A percentile compares a stretch with the other conserved stretches of the same genome.
Evolutionary conservation across 2,888 invertebrate species (phyloP).

Genomic region (Trypoxylon attenuatum): DNA sequence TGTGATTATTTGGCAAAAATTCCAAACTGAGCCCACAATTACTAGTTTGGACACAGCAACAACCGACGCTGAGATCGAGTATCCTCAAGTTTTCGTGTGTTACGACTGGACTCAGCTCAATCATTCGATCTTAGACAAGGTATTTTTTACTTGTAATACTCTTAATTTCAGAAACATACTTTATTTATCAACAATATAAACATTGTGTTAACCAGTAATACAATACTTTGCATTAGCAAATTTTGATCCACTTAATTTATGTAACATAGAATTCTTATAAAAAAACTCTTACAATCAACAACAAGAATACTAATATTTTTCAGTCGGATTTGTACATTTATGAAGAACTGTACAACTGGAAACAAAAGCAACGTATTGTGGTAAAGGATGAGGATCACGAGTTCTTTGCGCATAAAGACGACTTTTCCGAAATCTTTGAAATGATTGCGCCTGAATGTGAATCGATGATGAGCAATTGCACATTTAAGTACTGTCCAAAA

Average conservation of each 20-base stretch:
- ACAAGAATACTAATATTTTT: neutral
- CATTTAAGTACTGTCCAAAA: conserved; percentile 34
- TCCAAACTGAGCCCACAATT: conserved; percentile 89
- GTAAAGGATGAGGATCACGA: neutral
- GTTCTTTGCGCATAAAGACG: neutral
- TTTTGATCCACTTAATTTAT: no score
- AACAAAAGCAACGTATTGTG: neutral
- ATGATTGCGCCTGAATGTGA: conserved; percentile 38
- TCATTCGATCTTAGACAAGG: conserved; percentile 21
- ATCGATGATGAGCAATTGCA: conserved; percentile 35
- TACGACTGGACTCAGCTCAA: conserved; percentile 46
- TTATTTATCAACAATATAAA: no score
- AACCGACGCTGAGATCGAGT: conserved; percentile 27
- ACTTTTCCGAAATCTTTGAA: conserved; percentile 17
- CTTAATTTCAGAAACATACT: no score
- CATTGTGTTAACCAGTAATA: neutral
- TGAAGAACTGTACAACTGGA: conserved; percentile 31
- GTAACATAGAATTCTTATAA: no score
- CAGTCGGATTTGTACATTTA: conserved; percentile 15
- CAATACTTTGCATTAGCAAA: no score
- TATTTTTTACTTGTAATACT: no score
- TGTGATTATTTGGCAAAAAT: conserved; percentile 87
- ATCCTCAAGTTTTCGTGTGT: conserved; percentile 55
- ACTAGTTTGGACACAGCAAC: conserved; percentile 79
- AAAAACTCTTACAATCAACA: no score